Evolutionary conservation across 2,797 vertebrate species (phyloP).

Genomic region (Tokudaia muenninki): DNA sequence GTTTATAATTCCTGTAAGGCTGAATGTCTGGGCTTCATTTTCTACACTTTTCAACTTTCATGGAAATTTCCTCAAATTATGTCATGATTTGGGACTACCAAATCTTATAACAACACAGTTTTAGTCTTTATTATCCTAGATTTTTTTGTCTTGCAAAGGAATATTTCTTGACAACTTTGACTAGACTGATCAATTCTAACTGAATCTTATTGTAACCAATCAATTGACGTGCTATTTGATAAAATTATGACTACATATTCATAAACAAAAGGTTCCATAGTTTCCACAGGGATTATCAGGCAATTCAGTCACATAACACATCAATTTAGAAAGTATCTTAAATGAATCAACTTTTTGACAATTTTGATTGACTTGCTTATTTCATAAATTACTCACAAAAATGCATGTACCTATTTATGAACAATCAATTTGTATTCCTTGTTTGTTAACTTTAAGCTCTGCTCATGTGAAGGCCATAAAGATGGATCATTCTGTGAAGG

Average conservation of each 20-base stretch:
- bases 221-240: constrained; percentile 23
- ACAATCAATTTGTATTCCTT: constrained; percentile 40
- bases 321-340: constrained; percentile 58
- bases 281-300: neutral
- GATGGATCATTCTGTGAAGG: neutral
- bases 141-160: constrained; percentile 4
- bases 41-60: constrained; percentile 30
- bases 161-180: constrained; percentile 58
- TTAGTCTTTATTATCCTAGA: neutral
- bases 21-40: constrained; percentile 60
- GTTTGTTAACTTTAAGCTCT: constrained; percentile 61
- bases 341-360: constrained; percentile 51
- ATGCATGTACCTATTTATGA: neutral
- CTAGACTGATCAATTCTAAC: constrained; percentile 51
- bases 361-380: constrained; percentile 63
- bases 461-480: neutral
- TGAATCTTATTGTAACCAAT: constrained; percentile 24
- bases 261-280: constrained; percentile 34
- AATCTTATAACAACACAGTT: constrained; percentile 43
- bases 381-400: constrained; percentile 71
- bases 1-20: constrained; percentile 46
- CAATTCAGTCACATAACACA: constrained; percentile 34
- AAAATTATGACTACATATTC: constrained; percentile 42
- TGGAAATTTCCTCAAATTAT: constrained; percentile 46
- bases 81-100: constrained; percentile 49